These are phyloP conservation scores for Echinarachnius parma DNA, from an alignment of 53 echinoderm and acorn worm genomes.

Conservation along the genomic window DNA sequence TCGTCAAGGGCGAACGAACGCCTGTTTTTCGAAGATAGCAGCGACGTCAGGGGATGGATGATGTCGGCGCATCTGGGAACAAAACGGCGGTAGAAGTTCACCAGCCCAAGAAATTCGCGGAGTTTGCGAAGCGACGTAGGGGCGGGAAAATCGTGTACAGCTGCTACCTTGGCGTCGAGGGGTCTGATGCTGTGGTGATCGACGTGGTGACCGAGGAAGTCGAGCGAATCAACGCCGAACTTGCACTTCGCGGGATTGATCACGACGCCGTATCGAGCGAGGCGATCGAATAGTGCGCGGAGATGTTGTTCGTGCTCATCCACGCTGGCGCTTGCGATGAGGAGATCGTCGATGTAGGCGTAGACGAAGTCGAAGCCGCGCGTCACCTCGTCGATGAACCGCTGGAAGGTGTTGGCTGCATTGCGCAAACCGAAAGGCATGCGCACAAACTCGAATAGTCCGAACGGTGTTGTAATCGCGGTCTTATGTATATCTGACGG, in stretches of 20 bases:
- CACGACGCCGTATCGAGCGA: slow-evolving; percentile 35
- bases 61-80: not conserved
- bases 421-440: slow-evolving; percentile 61
- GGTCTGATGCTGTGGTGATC: slow-evolving; percentile 18
- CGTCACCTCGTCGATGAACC: slow-evolving; percentile 47
- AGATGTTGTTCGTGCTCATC: slow-evolving; percentile 44
- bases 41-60: slow-evolving; percentile 1
- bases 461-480: slow-evolving; percentile 56
- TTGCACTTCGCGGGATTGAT: slow-evolving; percentile 48
- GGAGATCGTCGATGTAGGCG: slow-evolving; percentile 56
- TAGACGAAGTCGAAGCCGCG: slow-evolving; percentile 51
- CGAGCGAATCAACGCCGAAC: slow-evolving; percentile 25
- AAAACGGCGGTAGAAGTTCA: slow-evolving; percentile 20
- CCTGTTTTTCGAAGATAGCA: no score
- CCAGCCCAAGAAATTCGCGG: slow-evolving; percentile 3
- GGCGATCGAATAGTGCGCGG: slow-evolving; percentile 21
- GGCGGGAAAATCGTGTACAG: slow-evolving; percentile 14
- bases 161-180: slow-evolving; percentile 22
- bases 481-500: slow-evolving; percentile 49
- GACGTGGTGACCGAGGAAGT: slow-evolving; percentile 49
- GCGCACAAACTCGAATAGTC: slow-evolving; percentile 43
- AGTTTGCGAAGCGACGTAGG: slow-evolving; percentile 11
- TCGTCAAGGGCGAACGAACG: not conserved
- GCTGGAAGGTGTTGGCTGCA: slow-evolving; percentile 47
- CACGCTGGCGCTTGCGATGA: slow-evolving; percentile 32